A percentile compares a stretch with the other conserved stretches of the same genome.
Conservation (phyloP, 2,797 vertebrate genomes). For the Eurystomus glaucurus region DNA sequence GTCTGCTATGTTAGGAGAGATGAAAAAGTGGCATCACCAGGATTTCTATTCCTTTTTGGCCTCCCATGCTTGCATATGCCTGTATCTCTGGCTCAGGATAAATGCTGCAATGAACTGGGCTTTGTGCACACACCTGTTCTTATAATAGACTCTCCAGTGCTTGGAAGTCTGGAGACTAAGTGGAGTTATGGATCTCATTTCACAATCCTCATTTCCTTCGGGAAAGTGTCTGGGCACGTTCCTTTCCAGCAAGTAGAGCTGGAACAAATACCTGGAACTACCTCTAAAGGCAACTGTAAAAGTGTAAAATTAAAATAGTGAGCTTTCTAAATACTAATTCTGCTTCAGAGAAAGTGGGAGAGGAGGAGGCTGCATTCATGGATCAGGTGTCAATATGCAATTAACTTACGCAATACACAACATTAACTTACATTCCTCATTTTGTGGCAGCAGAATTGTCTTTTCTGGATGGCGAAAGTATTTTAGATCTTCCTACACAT, state of each 20-base stretch:
- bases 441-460: background rate
- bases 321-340: background rate
- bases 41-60: background rate
- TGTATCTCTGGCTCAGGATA: background rate
- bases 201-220: background rate
- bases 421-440: background rate
- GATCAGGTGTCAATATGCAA: background rate
- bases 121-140: background rate
- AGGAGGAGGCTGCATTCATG: background rate
- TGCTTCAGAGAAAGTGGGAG: background rate
- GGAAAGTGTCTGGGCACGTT: background rate
- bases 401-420: background rate
- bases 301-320: background rate
- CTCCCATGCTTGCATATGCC: background rate
- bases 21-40: background rate
- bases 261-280: conserved; percentile 5
- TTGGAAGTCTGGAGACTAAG: background rate
- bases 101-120: background rate
- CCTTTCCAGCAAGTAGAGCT: background rate
- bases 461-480: background rate
- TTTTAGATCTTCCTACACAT: background rate
- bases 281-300: background rate
- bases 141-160: background rate
- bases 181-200: background rate
- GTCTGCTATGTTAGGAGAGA: background rate